Percentiles rank a stretch among this genome's conserved stretches.
These are phyloP conservation scores for Drosophila maculinotata DNA, from an alignment of 2,888 invertebrate species.

Conservation along the genomic window DNA sequence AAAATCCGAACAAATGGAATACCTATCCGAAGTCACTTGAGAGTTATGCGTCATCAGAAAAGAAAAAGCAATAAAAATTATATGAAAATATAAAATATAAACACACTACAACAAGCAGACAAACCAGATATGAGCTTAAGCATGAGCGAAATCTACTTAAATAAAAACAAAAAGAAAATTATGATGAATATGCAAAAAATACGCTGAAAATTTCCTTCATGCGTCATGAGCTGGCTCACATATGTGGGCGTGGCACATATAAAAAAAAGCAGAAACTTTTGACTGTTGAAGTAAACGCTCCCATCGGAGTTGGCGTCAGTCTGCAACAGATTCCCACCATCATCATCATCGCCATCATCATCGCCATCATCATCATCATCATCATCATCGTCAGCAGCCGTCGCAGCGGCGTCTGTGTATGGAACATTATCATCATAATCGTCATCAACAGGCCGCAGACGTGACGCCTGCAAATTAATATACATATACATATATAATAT, in stretches of 20 bases:
- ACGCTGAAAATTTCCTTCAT: conserved; percentile 42
- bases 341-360: conserved; percentile 24
- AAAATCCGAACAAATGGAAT: conserved; percentile 3
- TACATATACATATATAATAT: conserved; percentile 32
- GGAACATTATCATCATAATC: conserved; percentile 46
- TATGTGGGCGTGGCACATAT: conserved; percentile 9
- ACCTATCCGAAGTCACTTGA: conserved; percentile 25
- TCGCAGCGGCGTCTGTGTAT: conserved; percentile 19
- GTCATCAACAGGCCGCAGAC: conserved; percentile 62
- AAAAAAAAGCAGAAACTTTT: conserved; percentile 38
- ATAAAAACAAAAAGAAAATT: conserved; percentile 19
- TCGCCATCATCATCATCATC: conserved; percentile 24
- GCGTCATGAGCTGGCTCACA: conserved; percentile 2
- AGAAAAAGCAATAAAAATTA: conserved; percentile 52
- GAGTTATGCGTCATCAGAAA: conserved; percentile 25
- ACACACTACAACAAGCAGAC: conserved; percentile 15
- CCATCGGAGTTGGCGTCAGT: conserved; percentile 58
- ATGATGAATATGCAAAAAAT: conserved; percentile 73
- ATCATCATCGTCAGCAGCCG: conserved; percentile 7
- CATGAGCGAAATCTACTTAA: conserved; percentile 10
- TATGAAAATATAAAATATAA: conserved; percentile 36
- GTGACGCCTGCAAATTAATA: conserved; percentile 71
- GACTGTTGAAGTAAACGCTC: conserved; percentile 44
- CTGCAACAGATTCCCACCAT: conserved; percentile 38
- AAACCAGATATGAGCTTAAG: conserved; percentile 11